Percentiles rank a stretch among this genome's conserved stretches.
Evolutionary conservation across 2,797 vertebrate genomes (phyloP).

Genomic region (Scarus forsteni): DNA sequence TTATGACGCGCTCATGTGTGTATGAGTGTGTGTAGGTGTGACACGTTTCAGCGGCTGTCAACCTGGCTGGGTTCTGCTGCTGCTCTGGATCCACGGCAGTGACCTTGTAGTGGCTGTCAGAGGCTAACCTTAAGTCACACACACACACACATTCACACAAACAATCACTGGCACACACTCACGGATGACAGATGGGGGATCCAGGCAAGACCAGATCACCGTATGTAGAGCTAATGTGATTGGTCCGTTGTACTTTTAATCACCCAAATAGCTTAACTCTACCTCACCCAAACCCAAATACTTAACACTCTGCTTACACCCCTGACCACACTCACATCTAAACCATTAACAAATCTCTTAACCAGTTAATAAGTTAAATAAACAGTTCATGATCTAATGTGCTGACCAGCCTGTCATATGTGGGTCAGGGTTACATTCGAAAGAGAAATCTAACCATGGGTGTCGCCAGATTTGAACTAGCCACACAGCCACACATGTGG

Average conservation of each 20-base stretch:
- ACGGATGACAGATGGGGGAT: conserved; percentile 56
- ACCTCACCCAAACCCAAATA: conserved; percentile 36
- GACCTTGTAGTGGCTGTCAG: conserved; percentile 63
- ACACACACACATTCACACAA: conserved; percentile 14
- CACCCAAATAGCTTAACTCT: conserved; percentile 58
- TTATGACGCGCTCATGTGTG: conserved; percentile 35
- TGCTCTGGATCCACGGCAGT: conserved; percentile 13
- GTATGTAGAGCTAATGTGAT: conserved; percentile 58
- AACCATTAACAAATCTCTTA: background rate
- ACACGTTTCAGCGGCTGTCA: conserved; percentile 36
- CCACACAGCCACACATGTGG: conserved; percentile 17
- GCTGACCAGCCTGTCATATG: background rate
- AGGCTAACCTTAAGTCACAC: conserved; percentile 34
- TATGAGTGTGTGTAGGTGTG: conserved; percentile 20
- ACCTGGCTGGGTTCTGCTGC: conserved; percentile 28
- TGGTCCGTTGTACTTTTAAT: conserved; percentile 56
- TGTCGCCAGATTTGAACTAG: conserved; percentile 22
- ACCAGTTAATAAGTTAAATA: background rate
- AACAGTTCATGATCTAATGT: background rate
- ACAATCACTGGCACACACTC: conserved; percentile 16
- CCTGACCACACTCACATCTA: background rate
- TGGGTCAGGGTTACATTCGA: conserved; percentile 22
- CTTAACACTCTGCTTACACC: conserved; percentile 4
- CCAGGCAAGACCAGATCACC: conserved; percentile 5
- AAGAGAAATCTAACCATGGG: conserved; percentile 10